A percentile compares a stretch with the other conserved stretches of the same genome.
These are phyloP conservation scores for Cerceris rybyensis DNA, from an alignment of 2,888 invertebrate species.

Conservation along the genomic window DNA sequence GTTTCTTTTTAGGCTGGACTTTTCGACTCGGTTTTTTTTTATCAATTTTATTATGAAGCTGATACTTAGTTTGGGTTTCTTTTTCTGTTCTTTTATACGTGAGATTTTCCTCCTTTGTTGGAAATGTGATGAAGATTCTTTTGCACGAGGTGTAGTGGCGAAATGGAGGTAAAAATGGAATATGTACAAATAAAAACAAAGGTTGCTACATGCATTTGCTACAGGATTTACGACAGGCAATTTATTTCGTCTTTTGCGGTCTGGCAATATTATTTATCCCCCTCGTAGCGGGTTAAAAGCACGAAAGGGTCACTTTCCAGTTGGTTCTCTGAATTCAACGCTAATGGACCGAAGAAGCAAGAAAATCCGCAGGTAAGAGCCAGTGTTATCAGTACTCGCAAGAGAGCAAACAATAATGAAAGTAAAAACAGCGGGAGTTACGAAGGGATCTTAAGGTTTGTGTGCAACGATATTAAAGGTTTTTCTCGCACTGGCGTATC, in stretches of 20 bases:
- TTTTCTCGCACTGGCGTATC: neutral
- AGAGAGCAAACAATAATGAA: slow-evolving; percentile 18
- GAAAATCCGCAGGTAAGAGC: slow-evolving; percentile 18
- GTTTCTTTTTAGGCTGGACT: too few species aligned
- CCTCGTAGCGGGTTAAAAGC: neutral
- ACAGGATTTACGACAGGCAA: too few species aligned
- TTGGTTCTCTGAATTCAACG: neutral
- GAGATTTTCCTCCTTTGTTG: too few species aligned
- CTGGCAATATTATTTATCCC: neutral
- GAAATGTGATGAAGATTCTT: too few species aligned
- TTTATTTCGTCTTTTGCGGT: neutral
- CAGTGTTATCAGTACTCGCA: slow-evolving; percentile 18
- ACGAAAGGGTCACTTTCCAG: slow-evolving; percentile 4
- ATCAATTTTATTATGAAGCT: too few species aligned
- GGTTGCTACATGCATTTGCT: too few species aligned
- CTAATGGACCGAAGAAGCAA: slow-evolving; percentile 34
- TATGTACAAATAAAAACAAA: too few species aligned
- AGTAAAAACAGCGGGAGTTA: slow-evolving; percentile 31
- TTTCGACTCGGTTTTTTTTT: too few species aligned
- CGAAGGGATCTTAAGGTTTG: neutral
- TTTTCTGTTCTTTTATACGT: too few species aligned
- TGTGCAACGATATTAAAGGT: slow-evolving; percentile 4
- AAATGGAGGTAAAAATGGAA: too few species aligned
- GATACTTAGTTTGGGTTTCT: too few species aligned
- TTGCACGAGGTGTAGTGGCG: too few species aligned